phyloP scores from a whole-genome alignment of 2,888 invertebrate species.

The Anoncus sp. region DNA sequence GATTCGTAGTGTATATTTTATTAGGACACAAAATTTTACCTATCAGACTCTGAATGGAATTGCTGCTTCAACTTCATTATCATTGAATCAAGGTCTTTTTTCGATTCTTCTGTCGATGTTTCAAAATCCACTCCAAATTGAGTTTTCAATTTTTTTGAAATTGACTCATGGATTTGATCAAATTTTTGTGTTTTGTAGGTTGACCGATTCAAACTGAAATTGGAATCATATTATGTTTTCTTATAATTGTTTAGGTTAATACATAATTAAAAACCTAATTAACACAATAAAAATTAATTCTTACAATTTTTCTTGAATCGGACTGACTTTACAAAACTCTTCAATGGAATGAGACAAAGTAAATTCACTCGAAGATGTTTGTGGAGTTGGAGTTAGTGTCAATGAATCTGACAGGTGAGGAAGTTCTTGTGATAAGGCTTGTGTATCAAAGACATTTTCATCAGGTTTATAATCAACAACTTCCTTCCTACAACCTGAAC shows the following conservation, averaged over 20 bases:
- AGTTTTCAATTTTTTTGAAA: conserved; percentile 20
- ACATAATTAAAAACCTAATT: too few species aligned
- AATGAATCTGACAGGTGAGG: conserved; percentile 9
- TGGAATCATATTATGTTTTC: neutral
- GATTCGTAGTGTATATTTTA: too few species aligned
- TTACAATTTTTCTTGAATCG: conserved; percentile 34
- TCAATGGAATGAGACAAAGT: conserved; percentile 23
- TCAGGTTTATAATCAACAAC: conserved; percentile 9
- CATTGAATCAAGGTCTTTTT: conserved; percentile 30
- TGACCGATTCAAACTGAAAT: conserved; percentile 23
- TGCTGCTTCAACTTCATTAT: conserved; percentile 13
- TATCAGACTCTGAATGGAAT: conserved; percentile 25
- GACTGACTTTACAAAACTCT: conserved; percentile 32
- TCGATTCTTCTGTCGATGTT: conserved; percentile 28
- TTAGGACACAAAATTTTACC: conserved; percentile 18
- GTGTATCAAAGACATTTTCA: conserved; percentile 1
- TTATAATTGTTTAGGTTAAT: too few species aligned
- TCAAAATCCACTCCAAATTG: conserved; percentile 14
- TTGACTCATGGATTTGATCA: conserved; percentile 21
- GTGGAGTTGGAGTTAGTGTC: conserved; percentile 19
- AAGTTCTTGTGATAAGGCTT: conserved; percentile 20
- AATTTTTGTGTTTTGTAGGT: conserved; percentile 14
- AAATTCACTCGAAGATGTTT: conserved; percentile 29
- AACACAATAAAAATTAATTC: too few species aligned
- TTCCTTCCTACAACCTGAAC: neutral